These are phyloP conservation scores for Leistus spinibarbis DNA, from an alignment of 2,888 invertebrate genomes.

Conservation along the genomic window DNA sequence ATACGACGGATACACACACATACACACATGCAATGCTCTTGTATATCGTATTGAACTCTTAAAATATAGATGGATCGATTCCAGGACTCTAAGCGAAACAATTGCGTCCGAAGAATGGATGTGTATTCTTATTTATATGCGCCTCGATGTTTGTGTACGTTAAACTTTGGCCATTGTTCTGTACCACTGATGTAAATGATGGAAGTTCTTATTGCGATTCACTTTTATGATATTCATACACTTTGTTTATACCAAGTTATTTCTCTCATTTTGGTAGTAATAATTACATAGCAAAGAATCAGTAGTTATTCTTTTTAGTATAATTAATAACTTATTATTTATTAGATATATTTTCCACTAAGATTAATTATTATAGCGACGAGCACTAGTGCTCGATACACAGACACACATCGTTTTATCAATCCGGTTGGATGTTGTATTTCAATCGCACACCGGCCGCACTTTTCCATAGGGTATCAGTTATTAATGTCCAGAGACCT, in stretches of 20 bases:
- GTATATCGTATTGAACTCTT: conserved; percentile 18
- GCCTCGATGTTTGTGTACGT: not conserved
- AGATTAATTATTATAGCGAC: no score
- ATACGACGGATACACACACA: not conserved
- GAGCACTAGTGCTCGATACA: no score
- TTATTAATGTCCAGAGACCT: conserved; percentile 38
- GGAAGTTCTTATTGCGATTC: no score
- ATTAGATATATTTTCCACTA: no score
- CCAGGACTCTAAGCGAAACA: conserved; percentile 17
- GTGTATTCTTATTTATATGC: conserved; percentile 28
- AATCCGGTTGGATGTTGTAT: conserved; percentile 34
- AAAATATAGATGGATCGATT: conserved; percentile 36
- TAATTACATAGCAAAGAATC: no score
- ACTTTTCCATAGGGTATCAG: conserved; percentile 34
- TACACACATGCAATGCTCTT: not conserved
- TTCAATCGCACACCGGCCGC: conserved; percentile 29
- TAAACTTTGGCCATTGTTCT: not conserved
- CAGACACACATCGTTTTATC: conserved; percentile 24
- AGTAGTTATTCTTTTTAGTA: no score
- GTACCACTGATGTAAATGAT: no score
- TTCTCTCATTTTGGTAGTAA: no score
- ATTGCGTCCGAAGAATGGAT: conserved; percentile 31
- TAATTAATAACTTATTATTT: no score
- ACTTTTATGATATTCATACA: no score
- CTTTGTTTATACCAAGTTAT: no score